Conservation (phyloP, 2,888 invertebrate species). For the Trisateles emortualis region DNA sequence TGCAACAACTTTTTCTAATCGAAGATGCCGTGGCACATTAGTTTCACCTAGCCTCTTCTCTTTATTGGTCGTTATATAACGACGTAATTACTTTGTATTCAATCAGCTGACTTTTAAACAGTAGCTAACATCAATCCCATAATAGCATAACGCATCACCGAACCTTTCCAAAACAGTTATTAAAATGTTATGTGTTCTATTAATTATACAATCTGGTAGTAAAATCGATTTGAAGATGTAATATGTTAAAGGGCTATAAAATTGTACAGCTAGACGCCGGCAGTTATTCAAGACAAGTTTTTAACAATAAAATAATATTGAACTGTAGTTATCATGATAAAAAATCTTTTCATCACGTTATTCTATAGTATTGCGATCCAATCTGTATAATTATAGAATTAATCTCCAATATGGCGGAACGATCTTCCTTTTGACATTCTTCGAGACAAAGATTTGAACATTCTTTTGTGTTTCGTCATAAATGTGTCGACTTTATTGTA, state of each 20-base stretch:
- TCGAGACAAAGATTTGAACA: not conserved
- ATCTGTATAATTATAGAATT: slow-evolving; percentile 34
- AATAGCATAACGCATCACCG: not conserved
- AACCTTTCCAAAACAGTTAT: not conserved
- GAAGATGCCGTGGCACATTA: too few species aligned
- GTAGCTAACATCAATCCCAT: too few species aligned
- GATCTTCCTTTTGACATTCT: slow-evolving; percentile 10
- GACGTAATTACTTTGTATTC: too few species aligned
- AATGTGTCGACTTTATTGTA: not conserved
- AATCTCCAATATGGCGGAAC: slow-evolving; percentile 23
- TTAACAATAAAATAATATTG: slow-evolving; percentile 5
- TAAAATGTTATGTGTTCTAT: slow-evolving; percentile 5
- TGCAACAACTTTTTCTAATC: too few species aligned
- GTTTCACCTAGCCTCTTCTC: too few species aligned
- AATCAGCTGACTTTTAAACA: too few species aligned
- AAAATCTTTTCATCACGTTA: slow-evolving; percentile 40
- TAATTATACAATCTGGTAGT: slow-evolving; percentile 19
- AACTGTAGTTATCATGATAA: slow-evolving; percentile 26
- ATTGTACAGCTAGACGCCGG: slow-evolving; percentile 29
- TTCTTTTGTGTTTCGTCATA: slow-evolving; percentile 10
- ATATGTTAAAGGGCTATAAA: slow-evolving; percentile 26
- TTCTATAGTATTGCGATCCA: slow-evolving; percentile 20
- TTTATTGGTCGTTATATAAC: too few species aligned
- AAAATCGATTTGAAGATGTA: slow-evolving; percentile 26
- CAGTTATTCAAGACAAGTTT: slow-evolving; percentile 32